Conservation (phyloP, 2,797 vertebrate species). For the Peromyscus melanophrys region DNA sequence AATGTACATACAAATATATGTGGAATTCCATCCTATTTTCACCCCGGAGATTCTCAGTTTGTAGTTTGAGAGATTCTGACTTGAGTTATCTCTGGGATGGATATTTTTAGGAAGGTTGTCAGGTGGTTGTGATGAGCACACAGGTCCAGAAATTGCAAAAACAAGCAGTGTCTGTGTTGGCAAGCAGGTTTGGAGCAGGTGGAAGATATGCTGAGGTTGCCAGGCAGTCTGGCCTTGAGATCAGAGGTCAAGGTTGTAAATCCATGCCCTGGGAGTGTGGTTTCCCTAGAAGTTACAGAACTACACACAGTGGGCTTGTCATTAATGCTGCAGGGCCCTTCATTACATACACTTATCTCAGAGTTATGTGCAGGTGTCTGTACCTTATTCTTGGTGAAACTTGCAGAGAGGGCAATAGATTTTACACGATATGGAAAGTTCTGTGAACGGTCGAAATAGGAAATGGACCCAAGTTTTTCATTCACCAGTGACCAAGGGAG, state of each 20-base stretch:
- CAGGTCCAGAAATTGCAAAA: neutral
- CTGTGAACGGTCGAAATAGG: neutral
- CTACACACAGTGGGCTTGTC: neutral
- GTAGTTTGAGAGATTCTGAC: neutral
- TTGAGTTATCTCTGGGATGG: neutral
- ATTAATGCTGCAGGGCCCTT: neutral
- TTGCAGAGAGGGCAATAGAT: neutral
- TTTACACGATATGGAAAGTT: neutral
- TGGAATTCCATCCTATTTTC: too few species aligned
- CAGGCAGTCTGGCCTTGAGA: neutral
- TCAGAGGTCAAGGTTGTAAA: neutral
- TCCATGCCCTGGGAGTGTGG: neutral
- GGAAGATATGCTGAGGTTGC: neutral
- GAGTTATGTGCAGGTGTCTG: neutral
- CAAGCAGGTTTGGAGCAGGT: neutral
- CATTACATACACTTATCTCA: rapidly evolving
- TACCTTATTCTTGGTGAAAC: neutral
- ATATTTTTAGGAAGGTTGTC: neutral
- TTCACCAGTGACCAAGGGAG: neutral
- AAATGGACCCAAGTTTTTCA: neutral
- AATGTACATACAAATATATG: neutral
- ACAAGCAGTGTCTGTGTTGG: neutral
- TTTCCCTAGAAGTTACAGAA: neutral
- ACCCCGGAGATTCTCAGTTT: neutral
- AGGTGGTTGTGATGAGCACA: neutral